phyloP scores from a whole-genome alignment of 2,888 invertebrate species.

The Hydrotaea cyrtoneurina region DNA sequence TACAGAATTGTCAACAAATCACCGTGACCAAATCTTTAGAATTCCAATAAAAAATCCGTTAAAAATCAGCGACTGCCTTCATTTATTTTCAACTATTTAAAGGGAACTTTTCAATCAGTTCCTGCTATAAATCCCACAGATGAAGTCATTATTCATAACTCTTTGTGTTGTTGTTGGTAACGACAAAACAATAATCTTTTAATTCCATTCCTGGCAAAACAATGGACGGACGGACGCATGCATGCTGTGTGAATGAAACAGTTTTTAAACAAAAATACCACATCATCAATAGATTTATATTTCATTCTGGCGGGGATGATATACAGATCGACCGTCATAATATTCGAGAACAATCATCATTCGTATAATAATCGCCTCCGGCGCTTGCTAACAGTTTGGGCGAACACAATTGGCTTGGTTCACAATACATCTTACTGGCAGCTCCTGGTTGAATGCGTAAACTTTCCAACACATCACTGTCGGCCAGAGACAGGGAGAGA shows the following conservation, averaged over 20 bases:
- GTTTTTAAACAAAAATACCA: background rate
- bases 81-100: too few species aligned
- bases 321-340: background rate
- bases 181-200: background rate
- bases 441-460: background rate
- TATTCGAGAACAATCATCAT: conserved; percentile 37
- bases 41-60: too few species aligned
- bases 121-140: background rate
- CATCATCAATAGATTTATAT: conserved; percentile 1
- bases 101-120: background rate
- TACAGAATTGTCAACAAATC: too few species aligned
- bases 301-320: background rate
- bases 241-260: background rate
- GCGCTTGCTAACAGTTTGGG: conserved; percentile 15
- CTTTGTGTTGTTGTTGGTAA: background rate
- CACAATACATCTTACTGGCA: background rate
- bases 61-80: too few species aligned
- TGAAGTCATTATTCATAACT: background rate
- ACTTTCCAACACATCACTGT: background rate
- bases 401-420: conserved; percentile 24
- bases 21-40: too few species aligned
- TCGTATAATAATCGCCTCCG: conserved; percentile 36
- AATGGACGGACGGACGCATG: too few species aligned
- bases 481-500: background rate
- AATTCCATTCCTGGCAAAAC: background rate